A percentile compares a stretch with the other conserved stretches of the same genome.
Evolutionary conservation across 2,113 vertebrate genomes (phyloP).

Genomic region (Triplophysa dalaica): DNA sequence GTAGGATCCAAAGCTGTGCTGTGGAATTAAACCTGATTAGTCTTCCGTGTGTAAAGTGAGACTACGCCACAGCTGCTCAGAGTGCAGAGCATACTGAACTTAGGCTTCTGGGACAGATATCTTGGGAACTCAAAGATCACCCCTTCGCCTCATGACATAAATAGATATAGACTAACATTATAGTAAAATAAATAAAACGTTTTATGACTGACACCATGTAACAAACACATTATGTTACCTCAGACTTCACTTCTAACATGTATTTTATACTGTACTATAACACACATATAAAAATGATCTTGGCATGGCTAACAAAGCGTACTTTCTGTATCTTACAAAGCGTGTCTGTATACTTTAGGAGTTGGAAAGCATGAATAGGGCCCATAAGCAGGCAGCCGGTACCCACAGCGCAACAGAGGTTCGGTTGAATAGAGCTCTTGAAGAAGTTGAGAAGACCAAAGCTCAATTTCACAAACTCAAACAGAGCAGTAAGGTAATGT

Average conservation of each 20-base stretch:
- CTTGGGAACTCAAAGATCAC: conserved; percentile 52
- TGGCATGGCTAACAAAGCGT: not conserved
- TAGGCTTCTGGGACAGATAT: conserved; percentile 46
- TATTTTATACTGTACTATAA: not conserved
- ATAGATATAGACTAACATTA: not conserved
- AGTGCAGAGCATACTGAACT: conserved; percentile 9
- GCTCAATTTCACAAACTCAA: conserved; percentile 81
- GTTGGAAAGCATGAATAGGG: conserved; percentile 77
- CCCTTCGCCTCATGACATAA: not conserved
- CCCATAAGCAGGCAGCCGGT: conserved; percentile 80
- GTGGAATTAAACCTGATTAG: conserved; percentile 52
- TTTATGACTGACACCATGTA: not conserved
- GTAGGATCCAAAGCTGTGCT: conserved; percentile 6
- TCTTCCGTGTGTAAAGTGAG: conserved; percentile 50
- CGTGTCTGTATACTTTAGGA: conserved; percentile 74
- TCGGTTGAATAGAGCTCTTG: conserved; percentile 88
- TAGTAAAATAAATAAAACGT: not conserved
- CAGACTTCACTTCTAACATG: not conserved
- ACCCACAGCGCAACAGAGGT: conserved; percentile 80
- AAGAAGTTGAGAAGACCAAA: conserved; percentile 85
- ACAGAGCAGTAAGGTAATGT: conserved; percentile 83
- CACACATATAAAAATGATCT: not conserved
- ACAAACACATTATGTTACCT: not conserved
- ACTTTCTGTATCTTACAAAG: too few relatives aligned
- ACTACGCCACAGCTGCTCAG: conserved; percentile 51